Percentiles rank a stretch among this genome's conserved stretches.
Evolutionary conservation across 1,140 invertebrate species (phyloP).

Genomic region (Drosophila subobscura): DNA sequence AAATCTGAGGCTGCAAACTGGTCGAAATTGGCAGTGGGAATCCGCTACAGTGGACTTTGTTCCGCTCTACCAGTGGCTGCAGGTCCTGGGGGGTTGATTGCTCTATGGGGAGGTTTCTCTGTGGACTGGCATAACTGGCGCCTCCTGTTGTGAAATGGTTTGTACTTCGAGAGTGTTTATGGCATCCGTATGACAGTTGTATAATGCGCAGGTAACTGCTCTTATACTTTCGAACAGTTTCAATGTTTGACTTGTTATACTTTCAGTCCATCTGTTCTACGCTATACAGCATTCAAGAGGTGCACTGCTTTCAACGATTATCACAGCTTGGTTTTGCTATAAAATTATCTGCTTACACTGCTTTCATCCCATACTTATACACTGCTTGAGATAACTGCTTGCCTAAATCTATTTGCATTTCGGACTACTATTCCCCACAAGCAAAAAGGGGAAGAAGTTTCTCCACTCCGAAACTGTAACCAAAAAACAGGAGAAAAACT

Average conservation of each 20-base stretch:
- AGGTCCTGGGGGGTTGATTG: too few species aligned
- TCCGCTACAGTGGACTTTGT: not conserved
- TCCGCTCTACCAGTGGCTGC: not conserved
- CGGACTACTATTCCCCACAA: conserved; percentile 1
- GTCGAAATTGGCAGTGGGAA: conserved; percentile 12
- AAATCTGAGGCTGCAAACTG: not conserved
- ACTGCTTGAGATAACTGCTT: not conserved
- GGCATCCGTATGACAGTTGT: too few species aligned
- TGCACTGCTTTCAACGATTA: too few species aligned
- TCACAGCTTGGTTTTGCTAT: too few species aligned
- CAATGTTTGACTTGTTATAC: too few species aligned
- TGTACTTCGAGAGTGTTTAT: too few species aligned
- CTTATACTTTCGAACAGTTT: too few species aligned
- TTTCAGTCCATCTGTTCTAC: too few species aligned
- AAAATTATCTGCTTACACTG: too few species aligned
- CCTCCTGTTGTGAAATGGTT: not conserved
- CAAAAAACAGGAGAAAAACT: conserved; percentile 22
- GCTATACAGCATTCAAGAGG: too few species aligned
- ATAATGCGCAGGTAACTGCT: too few species aligned
- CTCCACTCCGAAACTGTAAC: conserved; percentile 3
- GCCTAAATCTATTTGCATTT: not conserved
- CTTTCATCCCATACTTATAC: too few species aligned
- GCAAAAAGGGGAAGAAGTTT: not conserved
- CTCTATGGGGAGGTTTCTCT: not conserved
- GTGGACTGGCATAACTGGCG: not conserved